phyloP scores from a whole-genome alignment of 2,797 vertebrate species.

The Anisognathus igniventris region DNA sequence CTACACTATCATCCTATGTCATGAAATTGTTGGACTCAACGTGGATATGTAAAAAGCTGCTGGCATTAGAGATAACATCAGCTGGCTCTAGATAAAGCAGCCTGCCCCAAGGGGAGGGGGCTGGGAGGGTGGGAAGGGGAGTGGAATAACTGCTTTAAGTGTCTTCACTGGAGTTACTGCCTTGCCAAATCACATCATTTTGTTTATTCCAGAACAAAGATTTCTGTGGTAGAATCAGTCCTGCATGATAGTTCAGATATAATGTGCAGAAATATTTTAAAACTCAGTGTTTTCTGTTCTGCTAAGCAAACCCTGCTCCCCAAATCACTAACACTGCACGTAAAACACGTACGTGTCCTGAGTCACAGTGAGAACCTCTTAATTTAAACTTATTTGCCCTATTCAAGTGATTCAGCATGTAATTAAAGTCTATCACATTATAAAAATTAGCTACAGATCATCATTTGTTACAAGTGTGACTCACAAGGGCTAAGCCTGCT shows the following conservation, averaged over 20 bases:
- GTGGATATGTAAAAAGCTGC: conserved; percentile 6
- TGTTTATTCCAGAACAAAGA: not conserved
- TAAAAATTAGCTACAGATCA: conserved; percentile 31
- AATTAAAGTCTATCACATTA: conserved; percentile 9
- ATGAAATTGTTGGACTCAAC: not conserved
- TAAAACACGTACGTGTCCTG: not conserved
- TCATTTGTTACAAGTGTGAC: conserved; percentile 27
- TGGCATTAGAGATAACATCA: conserved; percentile 16
- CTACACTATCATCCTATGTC: not conserved
- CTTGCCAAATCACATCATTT: not conserved
- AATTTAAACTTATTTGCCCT: conserved; percentile 14
- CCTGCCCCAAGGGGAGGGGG: not conserved
- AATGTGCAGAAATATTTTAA: not conserved
- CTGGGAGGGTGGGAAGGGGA: not conserved
- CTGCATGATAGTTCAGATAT: not conserved
- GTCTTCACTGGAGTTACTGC: not conserved
- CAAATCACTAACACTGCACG: not conserved
- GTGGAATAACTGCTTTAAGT: not conserved
- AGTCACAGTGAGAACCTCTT: conserved; percentile 1
- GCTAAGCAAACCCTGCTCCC: not conserved
- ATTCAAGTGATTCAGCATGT: not conserved
- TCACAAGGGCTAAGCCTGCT: conserved; percentile 45
- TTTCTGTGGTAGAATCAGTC: not conserved
- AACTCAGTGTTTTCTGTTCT: not conserved
- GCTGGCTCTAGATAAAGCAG: conserved; percentile 27